phyloP scores from a whole-genome alignment of 2,113 vertebrate species.

The Calidris pygmaea region DNA sequence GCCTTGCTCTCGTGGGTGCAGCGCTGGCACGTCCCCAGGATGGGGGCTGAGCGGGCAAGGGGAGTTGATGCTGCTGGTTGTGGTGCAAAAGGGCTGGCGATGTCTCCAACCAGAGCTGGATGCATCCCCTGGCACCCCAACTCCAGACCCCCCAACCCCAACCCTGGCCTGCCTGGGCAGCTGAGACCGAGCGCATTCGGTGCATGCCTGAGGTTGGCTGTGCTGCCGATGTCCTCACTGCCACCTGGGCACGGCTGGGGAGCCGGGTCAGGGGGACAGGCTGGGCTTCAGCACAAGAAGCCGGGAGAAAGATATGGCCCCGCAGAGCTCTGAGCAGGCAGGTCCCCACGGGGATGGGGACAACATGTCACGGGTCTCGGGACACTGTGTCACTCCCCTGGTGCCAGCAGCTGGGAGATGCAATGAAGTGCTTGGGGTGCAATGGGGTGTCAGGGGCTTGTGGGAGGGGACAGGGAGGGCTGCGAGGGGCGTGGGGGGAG shows the following conservation, averaged over 20 bases:
- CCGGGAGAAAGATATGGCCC: not conserved
- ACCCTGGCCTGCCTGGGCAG: rapidly evolving
- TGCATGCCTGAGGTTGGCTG: not conserved
- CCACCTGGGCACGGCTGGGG: rapidly evolving
- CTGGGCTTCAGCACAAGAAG: not conserved
- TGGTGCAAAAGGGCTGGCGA: not conserved
- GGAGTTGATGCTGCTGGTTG: not conserved
- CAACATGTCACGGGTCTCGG: rapidly evolving
- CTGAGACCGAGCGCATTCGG: rapidly evolving
- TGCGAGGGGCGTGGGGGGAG: not conserved
- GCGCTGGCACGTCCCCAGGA: rapidly evolving
- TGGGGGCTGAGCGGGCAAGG: not conserved
- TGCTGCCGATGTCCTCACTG: not conserved
- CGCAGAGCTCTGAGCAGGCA: rapidly evolving
- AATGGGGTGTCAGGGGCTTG: no score
- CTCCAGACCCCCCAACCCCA: no score
- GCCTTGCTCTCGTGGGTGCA: rapidly evolving
- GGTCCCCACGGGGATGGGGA: not conserved
- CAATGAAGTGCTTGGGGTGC: rapidly evolving
- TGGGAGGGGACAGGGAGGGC: not conserved
- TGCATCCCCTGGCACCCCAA: not conserved
- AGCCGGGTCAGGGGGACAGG: rapidly evolving
- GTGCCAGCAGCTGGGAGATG: not conserved
- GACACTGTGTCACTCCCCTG: not conserved
- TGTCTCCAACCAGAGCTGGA: not conserved